Evolutionary conservation across 2,797 vertebrate species (phyloP).

Genomic region (Choloepus didactylus): DNA sequence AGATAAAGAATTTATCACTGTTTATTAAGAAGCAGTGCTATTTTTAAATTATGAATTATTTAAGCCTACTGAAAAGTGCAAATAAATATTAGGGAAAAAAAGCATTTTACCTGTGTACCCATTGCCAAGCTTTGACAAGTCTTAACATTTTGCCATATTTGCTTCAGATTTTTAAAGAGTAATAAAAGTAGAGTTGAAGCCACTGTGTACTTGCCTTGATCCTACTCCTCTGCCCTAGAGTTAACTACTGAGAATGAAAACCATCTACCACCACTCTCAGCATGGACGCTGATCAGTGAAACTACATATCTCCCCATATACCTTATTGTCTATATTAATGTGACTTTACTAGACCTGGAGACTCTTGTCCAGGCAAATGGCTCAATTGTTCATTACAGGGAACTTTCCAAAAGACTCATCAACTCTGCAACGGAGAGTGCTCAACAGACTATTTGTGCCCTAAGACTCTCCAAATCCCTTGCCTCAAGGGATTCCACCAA

Average conservation of each 20-base stretch:
- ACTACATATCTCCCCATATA: background rate
- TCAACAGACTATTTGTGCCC: background rate
- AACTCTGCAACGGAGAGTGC: background rate
- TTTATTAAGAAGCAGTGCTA: constrained; percentile 32
- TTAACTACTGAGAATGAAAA: constrained; percentile 49
- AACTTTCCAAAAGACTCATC: constrained; percentile 14
- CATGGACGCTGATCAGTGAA: background rate
- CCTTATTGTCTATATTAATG: background rate
- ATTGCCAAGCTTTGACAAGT: background rate
- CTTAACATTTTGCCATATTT: constrained; percentile 28
- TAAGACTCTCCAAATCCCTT: background rate
- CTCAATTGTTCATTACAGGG: background rate
- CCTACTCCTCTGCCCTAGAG: background rate
- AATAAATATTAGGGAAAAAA: constrained; percentile 45
- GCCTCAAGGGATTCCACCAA: constrained; percentile 25
- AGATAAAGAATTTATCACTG: background rate
- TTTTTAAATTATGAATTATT: constrained; percentile 24
- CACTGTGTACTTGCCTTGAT: background rate
- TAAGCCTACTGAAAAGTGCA: constrained; percentile 17
- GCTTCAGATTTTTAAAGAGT: constrained; percentile 39
- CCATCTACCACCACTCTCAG: background rate
- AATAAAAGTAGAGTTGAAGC: constrained; percentile 39
- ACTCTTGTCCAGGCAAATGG: background rate
- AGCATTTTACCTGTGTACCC: constrained; percentile 22
- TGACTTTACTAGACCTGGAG: background rate